A percentile compares a stretch with the other conserved stretches of the same genome.
Conservation (phyloP, 2,888 invertebrate genomes). For the Oxytorus armatus region DNA sequence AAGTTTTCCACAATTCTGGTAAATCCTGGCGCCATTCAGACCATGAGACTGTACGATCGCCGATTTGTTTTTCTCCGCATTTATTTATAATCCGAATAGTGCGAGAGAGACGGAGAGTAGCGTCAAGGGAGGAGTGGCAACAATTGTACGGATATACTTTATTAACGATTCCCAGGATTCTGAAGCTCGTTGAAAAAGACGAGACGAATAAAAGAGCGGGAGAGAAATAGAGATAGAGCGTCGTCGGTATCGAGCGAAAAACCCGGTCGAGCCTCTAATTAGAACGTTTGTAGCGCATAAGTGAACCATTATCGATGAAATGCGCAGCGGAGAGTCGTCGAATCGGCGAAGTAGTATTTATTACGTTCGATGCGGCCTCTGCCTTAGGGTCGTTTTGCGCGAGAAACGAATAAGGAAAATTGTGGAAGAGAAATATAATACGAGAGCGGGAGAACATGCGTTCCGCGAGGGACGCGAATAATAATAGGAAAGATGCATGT, state of each 20-base stretch:
- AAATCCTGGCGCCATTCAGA: too few species aligned
- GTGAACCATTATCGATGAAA: slow-evolving; percentile 75
- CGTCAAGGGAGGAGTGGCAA: background rate
- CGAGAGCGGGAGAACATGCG: slow-evolving; percentile 7
- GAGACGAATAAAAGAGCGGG: too few species aligned
- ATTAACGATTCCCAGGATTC: slow-evolving; percentile 48
- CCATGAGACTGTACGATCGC: too few species aligned
- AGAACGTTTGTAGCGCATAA: slow-evolving; percentile 75
- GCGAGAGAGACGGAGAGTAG: background rate
- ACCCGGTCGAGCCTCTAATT: slow-evolving; percentile 73
- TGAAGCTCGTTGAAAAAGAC: background rate
- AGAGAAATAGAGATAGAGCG: background rate
- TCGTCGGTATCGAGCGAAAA: background rate
- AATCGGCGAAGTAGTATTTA: slow-evolving; percentile 75
- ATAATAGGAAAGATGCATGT: slow-evolving; percentile 71
- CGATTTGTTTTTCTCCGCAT: too few species aligned
- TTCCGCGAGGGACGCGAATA: slow-evolving; percentile 67
- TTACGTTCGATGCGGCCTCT: slow-evolving; percentile 20
- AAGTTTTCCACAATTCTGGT: too few species aligned
- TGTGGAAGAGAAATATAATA: slow-evolving; percentile 14
- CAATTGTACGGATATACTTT: slow-evolving; percentile 11
- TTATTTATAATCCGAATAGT: slow-evolving; percentile 2
- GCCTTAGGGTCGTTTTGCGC: background rate
- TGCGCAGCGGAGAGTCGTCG: slow-evolving; percentile 67
- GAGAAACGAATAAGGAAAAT: slow-evolving; percentile 31